phyloP scores from a whole-genome alignment of 30 jellyfish, hydroid and myxozoan genomes.

The Aurelia sp. region DNA sequence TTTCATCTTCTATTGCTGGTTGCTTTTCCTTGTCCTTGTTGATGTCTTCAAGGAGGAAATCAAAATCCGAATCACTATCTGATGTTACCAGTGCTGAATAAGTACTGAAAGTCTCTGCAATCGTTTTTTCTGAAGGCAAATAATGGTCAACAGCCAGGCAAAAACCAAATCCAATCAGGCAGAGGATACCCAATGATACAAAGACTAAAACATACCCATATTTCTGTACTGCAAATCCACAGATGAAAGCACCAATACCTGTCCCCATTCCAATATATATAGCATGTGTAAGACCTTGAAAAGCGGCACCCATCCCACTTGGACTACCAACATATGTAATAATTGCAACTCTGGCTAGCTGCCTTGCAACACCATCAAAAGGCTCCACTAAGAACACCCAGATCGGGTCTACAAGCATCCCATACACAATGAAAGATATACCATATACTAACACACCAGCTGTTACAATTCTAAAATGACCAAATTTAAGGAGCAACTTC shows the following conservation, averaged over 20 bases:
- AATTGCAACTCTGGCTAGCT: conserved; percentile 62
- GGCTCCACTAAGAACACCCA: conserved; percentile 85
- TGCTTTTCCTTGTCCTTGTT: not conserved
- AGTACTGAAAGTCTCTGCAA: conserved; percentile 61
- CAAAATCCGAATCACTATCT: conserved; percentile 70
- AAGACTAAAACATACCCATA: conserved; percentile 80
- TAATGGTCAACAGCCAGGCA: conserved; percentile 63
- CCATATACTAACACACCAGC: conserved; percentile 79
- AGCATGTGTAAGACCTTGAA: conserved; percentile 88
- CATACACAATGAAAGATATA: conserved; percentile 60
- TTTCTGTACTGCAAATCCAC: conserved; percentile 60
- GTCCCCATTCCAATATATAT: conserved; percentile 87
- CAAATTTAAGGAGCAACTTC: conserved; percentile 42
- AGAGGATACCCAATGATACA: conserved; percentile 63
- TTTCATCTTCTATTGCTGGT: not conserved
- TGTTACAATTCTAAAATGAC: conserved; percentile 44
- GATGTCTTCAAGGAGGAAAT: conserved; percentile 47
- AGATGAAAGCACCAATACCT: conserved; percentile 76
- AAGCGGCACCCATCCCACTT: conserved; percentile 86
- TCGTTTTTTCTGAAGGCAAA: conserved; percentile 64
- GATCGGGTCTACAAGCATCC: conserved; percentile 66
- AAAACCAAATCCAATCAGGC: conserved; percentile 74
- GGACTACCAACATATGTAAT: conserved; percentile 94
- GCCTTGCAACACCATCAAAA: conserved; percentile 74
- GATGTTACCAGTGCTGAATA: conserved; percentile 29